A percentile compares a stretch with the other conserved stretches of the same genome.
These are phyloP conservation scores for Esperia sulphurella DNA, from an alignment of 2,888 invertebrate genomes.

Conservation along the genomic window DNA sequence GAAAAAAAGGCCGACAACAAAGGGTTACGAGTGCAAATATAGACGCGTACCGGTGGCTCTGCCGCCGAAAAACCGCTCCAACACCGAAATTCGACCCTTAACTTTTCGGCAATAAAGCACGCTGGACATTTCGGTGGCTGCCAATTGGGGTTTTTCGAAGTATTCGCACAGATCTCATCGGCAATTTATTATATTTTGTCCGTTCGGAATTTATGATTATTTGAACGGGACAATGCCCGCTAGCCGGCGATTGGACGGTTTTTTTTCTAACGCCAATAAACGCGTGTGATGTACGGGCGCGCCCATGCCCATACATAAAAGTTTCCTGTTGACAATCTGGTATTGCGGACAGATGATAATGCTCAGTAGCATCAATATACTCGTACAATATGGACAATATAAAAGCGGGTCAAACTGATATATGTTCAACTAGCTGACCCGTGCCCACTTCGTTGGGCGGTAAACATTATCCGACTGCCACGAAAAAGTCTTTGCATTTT, in stretches of 20 bases:
- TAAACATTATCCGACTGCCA: too few relatives aligned
- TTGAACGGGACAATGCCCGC: constrained; percentile 67
- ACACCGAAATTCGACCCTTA: constrained; percentile 32
- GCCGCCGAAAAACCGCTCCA: constrained; percentile 14
- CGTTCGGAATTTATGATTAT: constrained; percentile 77
- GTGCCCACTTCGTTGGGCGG: too few relatives aligned
- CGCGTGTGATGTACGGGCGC: constrained; percentile 30
- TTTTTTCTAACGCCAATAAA: constrained; percentile 70
- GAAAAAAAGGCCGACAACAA: constrained; percentile 73
- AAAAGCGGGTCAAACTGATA: too few relatives aligned
- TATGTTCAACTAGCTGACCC: too few relatives aligned
- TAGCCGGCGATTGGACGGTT: constrained; percentile 57
- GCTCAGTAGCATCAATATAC: background rate
- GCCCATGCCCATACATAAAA: too few relatives aligned
- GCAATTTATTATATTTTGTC: constrained; percentile 79
- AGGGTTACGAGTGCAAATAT: constrained; percentile 74
- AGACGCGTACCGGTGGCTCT: constrained; percentile 50
- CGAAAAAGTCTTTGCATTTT: too few relatives aligned
- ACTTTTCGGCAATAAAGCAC: constrained; percentile 13
- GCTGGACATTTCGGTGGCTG: constrained; percentile 19
- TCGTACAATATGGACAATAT: too few relatives aligned
- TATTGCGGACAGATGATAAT: constrained; percentile 2
- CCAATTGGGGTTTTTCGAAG: constrained; percentile 38
- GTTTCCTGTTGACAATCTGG: background rate
- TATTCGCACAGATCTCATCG: constrained; percentile 75